Conservation (phyloP, 2,888 invertebrate species). For the Caradrina clavipalpis region DNA sequence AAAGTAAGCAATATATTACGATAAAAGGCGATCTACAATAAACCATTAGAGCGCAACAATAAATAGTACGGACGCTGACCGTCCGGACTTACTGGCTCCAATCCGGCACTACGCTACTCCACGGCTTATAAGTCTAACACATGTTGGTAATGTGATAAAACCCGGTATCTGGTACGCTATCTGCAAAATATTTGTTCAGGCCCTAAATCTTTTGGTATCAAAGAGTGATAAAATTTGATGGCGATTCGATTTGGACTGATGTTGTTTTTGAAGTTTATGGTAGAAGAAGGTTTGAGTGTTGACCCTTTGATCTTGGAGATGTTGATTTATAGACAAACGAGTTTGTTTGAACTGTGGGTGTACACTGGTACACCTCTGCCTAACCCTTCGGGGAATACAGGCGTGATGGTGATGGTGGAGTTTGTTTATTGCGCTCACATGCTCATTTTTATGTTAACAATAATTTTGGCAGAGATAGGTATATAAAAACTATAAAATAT, state of each 20-base stretch:
- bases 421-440: constrained; percentile 9
- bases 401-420: too few relatives aligned
- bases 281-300: constrained; percentile 2
- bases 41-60: constrained; percentile 64
- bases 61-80: constrained; percentile 64
- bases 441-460: background rate
- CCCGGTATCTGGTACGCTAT: constrained; percentile 50
- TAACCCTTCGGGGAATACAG: too few relatives aligned
- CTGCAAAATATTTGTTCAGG: constrained; percentile 54
- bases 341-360: too few relatives aligned
- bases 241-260: constrained; percentile 48
- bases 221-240: constrained; percentile 54
- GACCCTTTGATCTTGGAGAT: constrained; percentile 30
- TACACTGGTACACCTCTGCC: too few relatives aligned
- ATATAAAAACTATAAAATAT: background rate
- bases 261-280: constrained; percentile 38
- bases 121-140: constrained; percentile 59
- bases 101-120: constrained; percentile 48
- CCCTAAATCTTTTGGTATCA: constrained; percentile 48
- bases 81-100: constrained; percentile 57
- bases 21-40: constrained; percentile 63
- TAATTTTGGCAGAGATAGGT: background rate
- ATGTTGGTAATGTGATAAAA: constrained; percentile 61
- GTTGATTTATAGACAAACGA: constrained; percentile 22
- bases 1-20: constrained; percentile 63